Conservation (phyloP, 2,113 vertebrate species). For the Hemiprocne comata region DNA sequence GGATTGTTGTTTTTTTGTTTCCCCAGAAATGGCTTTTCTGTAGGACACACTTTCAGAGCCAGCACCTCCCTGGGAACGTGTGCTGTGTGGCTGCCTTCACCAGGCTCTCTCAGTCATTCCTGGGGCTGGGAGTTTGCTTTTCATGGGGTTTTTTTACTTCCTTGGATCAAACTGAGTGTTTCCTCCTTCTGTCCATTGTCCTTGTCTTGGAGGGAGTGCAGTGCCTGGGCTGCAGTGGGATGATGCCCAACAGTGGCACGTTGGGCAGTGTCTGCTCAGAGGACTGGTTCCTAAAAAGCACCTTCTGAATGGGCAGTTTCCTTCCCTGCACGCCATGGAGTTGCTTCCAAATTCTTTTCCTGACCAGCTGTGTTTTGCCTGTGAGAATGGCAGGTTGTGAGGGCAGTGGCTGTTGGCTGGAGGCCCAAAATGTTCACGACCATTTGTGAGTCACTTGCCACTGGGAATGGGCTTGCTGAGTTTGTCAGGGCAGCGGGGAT, state of each 20-base stretch:
- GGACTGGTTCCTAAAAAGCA: not conserved
- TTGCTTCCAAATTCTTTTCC: not conserved
- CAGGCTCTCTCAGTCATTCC: constrained; percentile 54
- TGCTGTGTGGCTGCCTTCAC: not conserved
- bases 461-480: accelerated
- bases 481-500: not conserved
- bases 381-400: not conserved
- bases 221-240: not conserved
- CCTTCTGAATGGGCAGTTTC: not conserved
- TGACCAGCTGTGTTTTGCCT: not conserved
- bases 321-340: not conserved
- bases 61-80: accelerated
- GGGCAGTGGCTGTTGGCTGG: accelerated
- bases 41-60: not conserved
- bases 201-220: not conserved
- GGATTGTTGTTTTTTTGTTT: too few species aligned
- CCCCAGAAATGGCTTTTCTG: not conserved
- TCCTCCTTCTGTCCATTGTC: not conserved
- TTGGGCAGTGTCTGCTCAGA: accelerated
- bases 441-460: accelerated
- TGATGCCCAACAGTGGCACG: accelerated
- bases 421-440: accelerated
- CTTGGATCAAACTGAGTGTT: not conserved
- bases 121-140: not conserved
- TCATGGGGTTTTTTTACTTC: not conserved